Conservation (phyloP, 2,113 vertebrate genomes). For the Drymodes brunneopygia region DNA sequence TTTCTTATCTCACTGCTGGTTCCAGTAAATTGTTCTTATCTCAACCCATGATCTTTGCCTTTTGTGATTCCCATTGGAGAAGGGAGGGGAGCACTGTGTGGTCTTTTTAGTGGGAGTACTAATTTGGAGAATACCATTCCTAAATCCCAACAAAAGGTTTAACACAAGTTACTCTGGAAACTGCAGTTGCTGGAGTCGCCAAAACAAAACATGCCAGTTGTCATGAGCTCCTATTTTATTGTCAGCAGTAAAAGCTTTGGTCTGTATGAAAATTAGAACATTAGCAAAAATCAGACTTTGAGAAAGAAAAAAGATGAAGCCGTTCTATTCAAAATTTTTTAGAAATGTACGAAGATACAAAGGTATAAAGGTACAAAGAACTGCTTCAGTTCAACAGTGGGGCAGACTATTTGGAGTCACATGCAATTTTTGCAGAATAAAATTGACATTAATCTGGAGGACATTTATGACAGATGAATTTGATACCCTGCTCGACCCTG, state of each 20-base stretch:
- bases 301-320: neutral
- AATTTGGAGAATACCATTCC: neutral
- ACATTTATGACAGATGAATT: neutral
- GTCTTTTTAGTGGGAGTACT: neutral
- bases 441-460: neutral
- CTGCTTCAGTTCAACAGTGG: neutral
- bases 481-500: neutral
- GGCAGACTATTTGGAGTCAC: neutral
- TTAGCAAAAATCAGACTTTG: neutral
- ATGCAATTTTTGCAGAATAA: neutral
- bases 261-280: neutral
- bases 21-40: neutral
- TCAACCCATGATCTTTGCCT: neutral
- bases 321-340: neutral
- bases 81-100: neutral
- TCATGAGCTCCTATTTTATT: neutral
- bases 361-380: neutral
- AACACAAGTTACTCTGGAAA: neutral
- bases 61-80: neutral
- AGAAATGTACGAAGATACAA: too few species aligned
- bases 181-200: neutral
- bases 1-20: neutral
- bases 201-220: neutral
- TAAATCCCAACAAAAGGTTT: neutral
- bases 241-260: neutral